Base-by-base conservation (phyloP, 1,140 invertebrate genomes). In the Cotesia glomerata region DNA sequence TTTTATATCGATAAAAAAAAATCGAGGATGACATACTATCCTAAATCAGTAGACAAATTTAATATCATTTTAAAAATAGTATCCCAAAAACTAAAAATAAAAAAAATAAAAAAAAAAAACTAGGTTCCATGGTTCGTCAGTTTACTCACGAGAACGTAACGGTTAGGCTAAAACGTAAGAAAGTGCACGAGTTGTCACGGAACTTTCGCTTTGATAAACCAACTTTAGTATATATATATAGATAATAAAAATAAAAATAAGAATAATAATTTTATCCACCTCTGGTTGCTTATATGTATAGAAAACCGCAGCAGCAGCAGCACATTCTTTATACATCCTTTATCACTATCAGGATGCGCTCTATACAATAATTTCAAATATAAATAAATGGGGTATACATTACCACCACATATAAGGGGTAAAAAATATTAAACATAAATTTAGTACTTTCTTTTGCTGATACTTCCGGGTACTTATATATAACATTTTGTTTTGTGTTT, bases 1-100 rank as follows among this genome's bases (percentile, higher is more conserved):
- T 66, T 32, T 36, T 64, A 39, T 35, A 14, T 64, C 62, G 35
- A 64, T 64, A 7, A 64, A 39, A 64, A 64, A 39, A 26, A 45
- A 4, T 66, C 13, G 34, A 62, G 64, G 70, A 9, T 76, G 76
- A 71, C 75, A 78, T 39, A 79, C 73, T 79, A 72, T 61, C 76
- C 75, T 74, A 71, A 72, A 79, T 75, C 73, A n/a, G 49, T 9
- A 61, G 18, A 13, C 36, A 45, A 58, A 62, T 39, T 70, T 65
- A 13, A 13, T 54, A 54, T 54, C 16, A 5, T 54, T 54, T 54
- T 26, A 26, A 26, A 26, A 26, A 26, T 26, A 26, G 26, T 26
- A 26, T 26, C 26, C 16, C 16, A 18, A 14, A 14, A 14, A 45
- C 16, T 45, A n/a, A 49, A 14, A 9, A 39, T 14, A 63, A 18